A percentile compares a stretch with the other conserved stretches of the same genome.
phyloP scores from a whole-genome alignment of 1,140 invertebrate species.

The Ridgeia piscesae region DNA sequence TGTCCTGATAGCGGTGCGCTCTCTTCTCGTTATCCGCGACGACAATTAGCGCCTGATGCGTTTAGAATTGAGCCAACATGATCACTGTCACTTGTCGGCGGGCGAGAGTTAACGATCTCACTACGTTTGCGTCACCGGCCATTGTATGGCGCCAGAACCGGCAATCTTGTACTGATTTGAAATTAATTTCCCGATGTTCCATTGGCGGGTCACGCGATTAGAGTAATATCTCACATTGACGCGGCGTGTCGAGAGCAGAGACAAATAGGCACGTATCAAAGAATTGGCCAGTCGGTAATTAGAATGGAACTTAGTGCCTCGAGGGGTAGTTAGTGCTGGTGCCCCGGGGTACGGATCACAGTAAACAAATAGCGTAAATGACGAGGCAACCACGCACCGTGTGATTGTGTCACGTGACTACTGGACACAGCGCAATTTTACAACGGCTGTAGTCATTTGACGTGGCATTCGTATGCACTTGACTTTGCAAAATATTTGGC shows the following conservation, averaged over 20 bases:
- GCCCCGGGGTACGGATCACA: background rate
- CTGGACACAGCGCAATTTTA: too few relatives aligned
- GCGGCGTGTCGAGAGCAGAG: background rate
- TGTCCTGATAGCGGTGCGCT: background rate
- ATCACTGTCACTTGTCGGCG: background rate
- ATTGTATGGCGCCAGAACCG: background rate
- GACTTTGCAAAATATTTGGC: too few relatives aligned
- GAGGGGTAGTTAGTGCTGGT: background rate
- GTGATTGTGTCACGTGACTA: too few relatives aligned
- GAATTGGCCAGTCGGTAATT: background rate
- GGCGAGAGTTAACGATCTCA: background rate
- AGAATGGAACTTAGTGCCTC: background rate
- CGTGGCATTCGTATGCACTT: too few relatives aligned
- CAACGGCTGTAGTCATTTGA: too few relatives aligned
- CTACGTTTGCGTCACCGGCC: background rate
- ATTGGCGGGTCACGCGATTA: background rate
- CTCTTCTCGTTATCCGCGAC: background rate
- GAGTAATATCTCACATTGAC: background rate
- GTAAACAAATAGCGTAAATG: background rate
- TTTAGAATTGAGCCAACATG: background rate
- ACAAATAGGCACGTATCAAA: background rate
- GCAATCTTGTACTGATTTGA: background rate
- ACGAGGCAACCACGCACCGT: background rate
- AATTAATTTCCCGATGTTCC: background rate
- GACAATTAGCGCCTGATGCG: background rate